Conservation (phyloP, 2,113 vertebrate species). For the Cephalopterus ornatus region DNA sequence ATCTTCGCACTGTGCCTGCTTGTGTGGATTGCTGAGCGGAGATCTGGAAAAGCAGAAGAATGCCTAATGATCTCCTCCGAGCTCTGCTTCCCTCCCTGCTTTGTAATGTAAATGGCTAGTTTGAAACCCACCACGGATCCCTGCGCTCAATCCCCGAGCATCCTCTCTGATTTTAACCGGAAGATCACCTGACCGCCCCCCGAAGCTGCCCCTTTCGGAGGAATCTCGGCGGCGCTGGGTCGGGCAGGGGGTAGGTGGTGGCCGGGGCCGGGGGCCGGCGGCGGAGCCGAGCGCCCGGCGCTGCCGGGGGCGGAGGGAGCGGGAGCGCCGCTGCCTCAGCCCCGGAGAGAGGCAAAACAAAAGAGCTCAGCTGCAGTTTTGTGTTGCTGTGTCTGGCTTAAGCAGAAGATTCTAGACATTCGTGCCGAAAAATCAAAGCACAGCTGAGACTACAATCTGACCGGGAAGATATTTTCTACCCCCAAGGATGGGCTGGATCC, state of each 20-base stretch:
- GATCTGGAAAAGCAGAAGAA: slow-evolving; percentile 43
- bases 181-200: slow-evolving; percentile 73
- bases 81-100: slow-evolving; percentile 44
- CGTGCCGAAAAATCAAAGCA: slow-evolving; percentile 62
- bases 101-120: slow-evolving; percentile 69
- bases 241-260: slow-evolving; percentile 33
- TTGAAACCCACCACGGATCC: slow-evolving; percentile 24
- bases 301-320: slow-evolving; percentile 61
- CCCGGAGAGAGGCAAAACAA: slow-evolving; percentile 77
- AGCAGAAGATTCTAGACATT: slow-evolving; percentile 74
- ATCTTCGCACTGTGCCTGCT: slow-evolving; percentile 2
- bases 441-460: slow-evolving; percentile 59
- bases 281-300: slow-evolving; percentile 1
- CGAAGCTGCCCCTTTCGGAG: neutral
- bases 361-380: slow-evolving; percentile 80
- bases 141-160: slow-evolving; percentile 35
- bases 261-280: slow-evolving; percentile 55
- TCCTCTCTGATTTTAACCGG: slow-evolving; percentile 1
- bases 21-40: slow-evolving; percentile 23
- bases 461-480: slow-evolving; percentile 40
- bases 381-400: slow-evolving; percentile 62
- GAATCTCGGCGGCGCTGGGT: slow-evolving; percentile 30
- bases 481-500: slow-evolving; percentile 73
- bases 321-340: slow-evolving; percentile 70
- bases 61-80: slow-evolving; percentile 25